Percentiles rank a stretch among this genome's conserved stretches.
phyloP scores from a whole-genome alignment of 2,888 invertebrate species.

The Sialis fuliginosa region DNA sequence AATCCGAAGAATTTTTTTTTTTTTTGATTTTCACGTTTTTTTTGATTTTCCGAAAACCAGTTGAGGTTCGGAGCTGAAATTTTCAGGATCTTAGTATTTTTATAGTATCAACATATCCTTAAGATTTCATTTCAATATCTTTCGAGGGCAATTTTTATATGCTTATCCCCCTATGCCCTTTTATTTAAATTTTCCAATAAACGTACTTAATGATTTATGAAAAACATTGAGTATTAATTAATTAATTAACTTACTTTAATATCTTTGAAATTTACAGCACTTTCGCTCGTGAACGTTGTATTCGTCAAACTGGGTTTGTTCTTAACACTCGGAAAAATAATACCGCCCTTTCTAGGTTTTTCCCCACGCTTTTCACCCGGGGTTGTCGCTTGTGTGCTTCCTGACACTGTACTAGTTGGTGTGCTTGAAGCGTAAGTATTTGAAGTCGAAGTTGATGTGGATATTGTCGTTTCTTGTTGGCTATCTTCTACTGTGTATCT shows the following conservation, averaged over 20 bases:
- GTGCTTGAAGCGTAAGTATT: constrained; percentile 26
- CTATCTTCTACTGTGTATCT: constrained; percentile 4
- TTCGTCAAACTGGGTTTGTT: constrained; percentile 75
- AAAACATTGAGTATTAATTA: too few species aligned
- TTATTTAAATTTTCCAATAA: too few species aligned
- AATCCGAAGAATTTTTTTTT: too few species aligned
- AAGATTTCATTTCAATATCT: too few species aligned
- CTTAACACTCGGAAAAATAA: constrained; percentile 82
- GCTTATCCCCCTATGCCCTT: too few species aligned
- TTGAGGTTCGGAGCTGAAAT: too few species aligned
- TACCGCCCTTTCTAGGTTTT: constrained; percentile 48
- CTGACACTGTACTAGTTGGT: constrained; percentile 11
- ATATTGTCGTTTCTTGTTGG: constrained; percentile 17
- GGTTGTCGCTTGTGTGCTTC: constrained; percentile 20
- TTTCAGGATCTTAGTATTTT: too few species aligned
- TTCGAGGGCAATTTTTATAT: too few species aligned
- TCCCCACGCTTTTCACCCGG: constrained; percentile 17
- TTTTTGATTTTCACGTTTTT: too few species aligned
- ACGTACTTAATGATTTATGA: too few species aligned
- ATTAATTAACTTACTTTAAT: constrained; percentile 51
- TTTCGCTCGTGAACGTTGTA: constrained; percentile 64
- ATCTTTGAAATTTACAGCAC: constrained; percentile 59
- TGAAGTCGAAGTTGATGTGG: constrained; percentile 19
- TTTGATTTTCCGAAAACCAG: too few species aligned
- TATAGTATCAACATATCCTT: too few species aligned